A percentile compares a stretch with the other conserved stretches of the same genome.
Conservation (phyloP, 2,888 invertebrate species). For the Noctua fimbriata region DNA sequence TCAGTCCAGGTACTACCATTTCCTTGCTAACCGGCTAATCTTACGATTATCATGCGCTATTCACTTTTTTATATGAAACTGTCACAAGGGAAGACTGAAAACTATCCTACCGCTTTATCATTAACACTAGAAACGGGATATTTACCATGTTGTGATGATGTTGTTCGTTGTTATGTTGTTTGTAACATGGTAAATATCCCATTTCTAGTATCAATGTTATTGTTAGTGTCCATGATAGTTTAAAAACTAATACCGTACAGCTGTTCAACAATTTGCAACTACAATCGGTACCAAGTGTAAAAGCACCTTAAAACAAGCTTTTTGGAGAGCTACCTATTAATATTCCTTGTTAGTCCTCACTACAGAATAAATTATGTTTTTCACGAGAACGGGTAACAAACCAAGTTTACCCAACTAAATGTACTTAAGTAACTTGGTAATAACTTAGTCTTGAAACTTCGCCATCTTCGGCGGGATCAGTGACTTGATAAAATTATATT, state of each 20-base stretch:
- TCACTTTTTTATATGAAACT: background rate
- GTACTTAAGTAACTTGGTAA: slow-evolving; percentile 68
- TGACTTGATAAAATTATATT: slow-evolving; percentile 63
- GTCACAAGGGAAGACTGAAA: background rate
- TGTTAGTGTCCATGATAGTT: no score
- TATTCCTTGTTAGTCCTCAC: slow-evolving; percentile 62
- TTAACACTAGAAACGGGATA: no score
- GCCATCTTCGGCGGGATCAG: slow-evolving; percentile 64
- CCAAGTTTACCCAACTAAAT: slow-evolving; percentile 67
- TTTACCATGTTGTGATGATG: no score
- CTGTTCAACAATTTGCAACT: background rate
- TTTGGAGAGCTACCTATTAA: slow-evolving; percentile 58
- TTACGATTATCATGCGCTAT: background rate
- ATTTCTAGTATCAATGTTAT: no score
- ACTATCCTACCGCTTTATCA: no score
- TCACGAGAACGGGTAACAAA: slow-evolving; percentile 66
- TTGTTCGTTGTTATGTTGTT: no score
- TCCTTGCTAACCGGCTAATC: background rate
- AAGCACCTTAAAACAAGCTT: slow-evolving; percentile 39
- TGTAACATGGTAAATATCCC: no score
- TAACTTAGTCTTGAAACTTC: slow-evolving; percentile 66
- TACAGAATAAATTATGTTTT: slow-evolving; percentile 70
- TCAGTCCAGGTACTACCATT: background rate
- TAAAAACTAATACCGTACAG: no score
- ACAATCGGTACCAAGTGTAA: slow-evolving; percentile 37